phyloP scores from a whole-genome alignment of 2,888 invertebrate genomes.

The Hyles lineata region DNA sequence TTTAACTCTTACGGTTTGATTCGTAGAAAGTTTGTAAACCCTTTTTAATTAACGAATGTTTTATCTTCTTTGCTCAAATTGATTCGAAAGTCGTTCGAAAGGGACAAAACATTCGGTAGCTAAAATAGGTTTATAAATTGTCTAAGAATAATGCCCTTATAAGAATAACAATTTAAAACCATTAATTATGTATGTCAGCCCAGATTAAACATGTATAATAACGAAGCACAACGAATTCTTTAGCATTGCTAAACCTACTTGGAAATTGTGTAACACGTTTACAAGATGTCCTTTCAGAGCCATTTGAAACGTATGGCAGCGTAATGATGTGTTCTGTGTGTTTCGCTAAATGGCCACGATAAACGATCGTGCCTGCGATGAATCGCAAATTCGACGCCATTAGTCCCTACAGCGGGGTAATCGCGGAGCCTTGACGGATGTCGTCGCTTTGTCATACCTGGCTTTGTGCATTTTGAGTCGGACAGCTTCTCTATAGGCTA shows the following conservation, averaged over 20 bases:
- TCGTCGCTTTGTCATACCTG: neutral
- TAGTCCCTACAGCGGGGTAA: neutral
- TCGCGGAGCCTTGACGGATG: slow-evolving; percentile 14
- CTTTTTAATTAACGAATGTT: too few species aligned
- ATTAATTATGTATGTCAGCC: too few species aligned
- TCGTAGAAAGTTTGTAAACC: too few species aligned
- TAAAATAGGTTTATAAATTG: too few species aligned
- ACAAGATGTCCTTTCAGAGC: slow-evolving; percentile 20
- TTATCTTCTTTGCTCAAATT: too few species aligned
- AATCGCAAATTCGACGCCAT: slow-evolving; percentile 24
- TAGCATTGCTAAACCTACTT: slow-evolving; percentile 13
- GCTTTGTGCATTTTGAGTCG: neutral
- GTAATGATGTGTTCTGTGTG: slow-evolving; percentile 27
- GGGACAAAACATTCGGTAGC: too few species aligned
- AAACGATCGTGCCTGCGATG: slow-evolving; percentile 29
- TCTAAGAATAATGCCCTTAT: too few species aligned
- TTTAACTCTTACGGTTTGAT: too few species aligned
- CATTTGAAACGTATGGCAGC: slow-evolving; percentile 20
- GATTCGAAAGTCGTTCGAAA: too few species aligned
- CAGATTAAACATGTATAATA: neutral
- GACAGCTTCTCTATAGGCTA: neutral
- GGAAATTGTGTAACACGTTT: slow-evolving; percentile 9
- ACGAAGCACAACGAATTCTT: neutral
- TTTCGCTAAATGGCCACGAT: slow-evolving; percentile 27
- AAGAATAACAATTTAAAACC: too few species aligned